Evolutionary conservation across 2,113 vertebrate species (phyloP), one percentile per base, ranked within the genome.

Genomic region (Scytalopus superciliaris): DNA sequence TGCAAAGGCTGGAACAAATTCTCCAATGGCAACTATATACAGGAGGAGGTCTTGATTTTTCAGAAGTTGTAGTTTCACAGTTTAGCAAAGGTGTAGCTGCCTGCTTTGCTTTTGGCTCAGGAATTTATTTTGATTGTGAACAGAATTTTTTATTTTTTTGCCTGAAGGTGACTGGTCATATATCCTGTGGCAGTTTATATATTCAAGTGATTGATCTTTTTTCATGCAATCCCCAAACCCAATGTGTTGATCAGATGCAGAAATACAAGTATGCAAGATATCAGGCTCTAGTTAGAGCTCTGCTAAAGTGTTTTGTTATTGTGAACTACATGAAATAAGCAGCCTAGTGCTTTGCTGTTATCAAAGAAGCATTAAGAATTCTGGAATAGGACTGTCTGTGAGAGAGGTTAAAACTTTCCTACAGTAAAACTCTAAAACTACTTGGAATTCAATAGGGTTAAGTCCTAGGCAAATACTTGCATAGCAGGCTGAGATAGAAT

Each of bases 1-100:
- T 84, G 74, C 74, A 74, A 53, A 94, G 79, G 55, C 75, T 89
- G 83, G 81, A 92, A 79, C 81, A 84, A 93, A 94, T 80, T 96
- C 94, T 96, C 73, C 72, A 49, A 72, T 56, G 94, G 73, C 81
- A 90, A 17, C 81, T 50, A 3, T 67, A 15, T 68, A 37, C 30
- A 53, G 79, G 18, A 87, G 78, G 47, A 95, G 37, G 87, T 84
- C 55, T 75, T 74, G 82, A 63, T 95, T 96, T 95, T 96, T 83
- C 74, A 79, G 40, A 90, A 92, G 47, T 76, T 47, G 63, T 23
- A 31, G 30, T 67, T 87, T 86, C 67, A 63, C 52, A 55, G 19
- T 59, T 78, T 52, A 68, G 57, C 62, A 60, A 67, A 77, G 77
- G 40, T 31, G 52, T 73, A 64, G 31, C 62, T 42, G 23, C 55